Evolutionary conservation across 2,888 invertebrate genomes (phyloP), one percentile per base, ranked within the genome.

Genomic region (Lordiphosa andalusiaca): DNA sequence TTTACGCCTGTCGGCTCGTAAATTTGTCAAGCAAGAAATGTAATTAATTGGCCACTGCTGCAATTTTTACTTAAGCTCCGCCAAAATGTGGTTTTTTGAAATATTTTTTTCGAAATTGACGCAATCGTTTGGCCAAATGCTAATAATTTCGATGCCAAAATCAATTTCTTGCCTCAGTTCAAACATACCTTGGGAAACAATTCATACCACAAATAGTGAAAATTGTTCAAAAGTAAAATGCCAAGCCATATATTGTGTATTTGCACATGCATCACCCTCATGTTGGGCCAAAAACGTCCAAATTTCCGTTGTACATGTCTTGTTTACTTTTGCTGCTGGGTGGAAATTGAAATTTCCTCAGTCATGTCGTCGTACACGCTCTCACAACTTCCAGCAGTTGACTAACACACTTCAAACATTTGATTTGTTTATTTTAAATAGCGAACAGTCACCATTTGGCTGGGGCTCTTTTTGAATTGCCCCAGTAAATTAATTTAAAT

Each of bases 21-120:
- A 84, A 82, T 83, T 76, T 82, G 78, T 78, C 73, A 74, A 72
- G 35, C 69, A 63, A 51, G 55, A 68, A 54, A 3, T 71, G 66
- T 83, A 73, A 84, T 78, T 84, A 84, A 81, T 84, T 78, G 52
- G 61, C 69, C 69, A 69, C 78, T 69, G 73, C 64, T 84, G 81
- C 71, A 74, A 35, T 69, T 69, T 54, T 59, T 44, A 42, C 44
- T 36, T 48, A 64, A 57, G 19, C n/a, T 36, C 33, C 25, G 23
- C 33, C 33, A 25, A 57, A 57, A 59, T 65, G 42, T 38, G 25
- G 41, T 37, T 53, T 48, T 72, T 6, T 13, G n/a, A 48, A 55
- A 59, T 13, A 71, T 41, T 46, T 35, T 35, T 40, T 36, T 40
- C 16, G 12, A 51, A 56, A 71, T 56, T 71, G 64, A 76, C 69